These are phyloP conservation scores for Xenus cinereus DNA, from an alignment of 2,113 vertebrate species.

Conservation along the genomic window DNA sequence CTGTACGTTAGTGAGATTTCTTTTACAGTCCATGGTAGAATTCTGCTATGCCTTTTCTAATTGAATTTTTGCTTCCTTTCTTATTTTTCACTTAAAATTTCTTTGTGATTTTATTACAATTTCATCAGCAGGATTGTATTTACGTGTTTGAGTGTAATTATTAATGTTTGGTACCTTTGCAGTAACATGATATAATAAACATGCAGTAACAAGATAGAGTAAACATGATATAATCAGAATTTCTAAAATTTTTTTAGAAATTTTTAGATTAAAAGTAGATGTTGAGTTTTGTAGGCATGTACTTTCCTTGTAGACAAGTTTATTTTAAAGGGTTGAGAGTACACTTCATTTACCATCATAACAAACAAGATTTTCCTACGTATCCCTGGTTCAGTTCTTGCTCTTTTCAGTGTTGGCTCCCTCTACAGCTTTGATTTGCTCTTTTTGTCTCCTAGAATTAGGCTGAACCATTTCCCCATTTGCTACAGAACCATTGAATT, in stretches of 20 bases:
- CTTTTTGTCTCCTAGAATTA: background rate
- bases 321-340: background rate
- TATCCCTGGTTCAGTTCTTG: background rate
- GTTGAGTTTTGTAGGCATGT: background rate
- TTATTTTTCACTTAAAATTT: background rate
- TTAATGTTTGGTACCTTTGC: background rate
- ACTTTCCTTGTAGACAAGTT: background rate
- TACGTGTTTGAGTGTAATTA: background rate
- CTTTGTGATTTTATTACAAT: background rate
- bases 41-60: background rate
- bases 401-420: rapidly evolving
- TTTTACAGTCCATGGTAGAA: background rate
- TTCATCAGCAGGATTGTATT: background rate
- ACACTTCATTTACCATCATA: background rate
- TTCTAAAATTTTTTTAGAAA: background rate
- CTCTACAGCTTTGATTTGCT: background rate
- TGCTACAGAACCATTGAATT: background rate
- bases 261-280: background rate
- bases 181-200: too few relatives aligned
- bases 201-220: too few relatives aligned
- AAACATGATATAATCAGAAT: too few relatives aligned
- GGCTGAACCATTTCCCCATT: background rate
- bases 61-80: background rate
- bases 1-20: background rate
- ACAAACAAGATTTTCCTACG: background rate